Conservation (phyloP, 2,888 invertebrate species). For the Amblyjoppa fuscipennis region DNA sequence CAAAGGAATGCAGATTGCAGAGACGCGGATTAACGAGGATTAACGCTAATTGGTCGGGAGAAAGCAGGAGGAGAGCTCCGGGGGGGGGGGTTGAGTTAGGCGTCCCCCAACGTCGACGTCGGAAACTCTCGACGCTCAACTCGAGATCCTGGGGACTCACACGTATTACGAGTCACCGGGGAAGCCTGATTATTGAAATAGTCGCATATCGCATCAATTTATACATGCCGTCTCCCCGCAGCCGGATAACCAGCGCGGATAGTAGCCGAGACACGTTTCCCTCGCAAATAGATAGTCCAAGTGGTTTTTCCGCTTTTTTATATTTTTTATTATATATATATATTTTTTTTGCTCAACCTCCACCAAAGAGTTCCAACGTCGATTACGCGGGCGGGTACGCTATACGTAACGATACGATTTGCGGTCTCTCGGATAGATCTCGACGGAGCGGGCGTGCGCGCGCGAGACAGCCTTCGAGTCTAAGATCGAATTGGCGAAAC, state of each 20-base stretch:
- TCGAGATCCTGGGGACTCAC: slow-evolving; percentile 56
- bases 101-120: neutral
- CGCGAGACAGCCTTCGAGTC: neutral
- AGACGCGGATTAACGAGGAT: slow-evolving; percentile 80
- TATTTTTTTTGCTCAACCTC: neutral
- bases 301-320: neutral
- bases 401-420: slow-evolving; percentile 14
- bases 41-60: slow-evolving; percentile 82
- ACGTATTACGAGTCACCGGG: slow-evolving; percentile 79
- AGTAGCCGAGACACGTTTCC: neutral
- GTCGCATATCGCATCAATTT: slow-evolving; percentile 55
- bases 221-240: neutral
- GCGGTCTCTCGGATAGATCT: neutral
- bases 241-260: neutral
- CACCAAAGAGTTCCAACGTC: neutral
- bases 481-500: slow-evolving; percentile 68
- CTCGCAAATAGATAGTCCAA: neutral
- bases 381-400: slow-evolving; percentile 1
- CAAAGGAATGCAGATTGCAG: slow-evolving; percentile 82
- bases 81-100: slow-evolving; percentile 10
- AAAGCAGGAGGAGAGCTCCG: slow-evolving; percentile 21
- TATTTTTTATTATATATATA: neutral
- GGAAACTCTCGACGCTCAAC: slow-evolving; percentile 8
- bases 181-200: slow-evolving; percentile 80
- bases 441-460: neutral